Base-by-base conservation (phyloP, 23 tunicate genomes). In the Ciona savignyi region DNA sequence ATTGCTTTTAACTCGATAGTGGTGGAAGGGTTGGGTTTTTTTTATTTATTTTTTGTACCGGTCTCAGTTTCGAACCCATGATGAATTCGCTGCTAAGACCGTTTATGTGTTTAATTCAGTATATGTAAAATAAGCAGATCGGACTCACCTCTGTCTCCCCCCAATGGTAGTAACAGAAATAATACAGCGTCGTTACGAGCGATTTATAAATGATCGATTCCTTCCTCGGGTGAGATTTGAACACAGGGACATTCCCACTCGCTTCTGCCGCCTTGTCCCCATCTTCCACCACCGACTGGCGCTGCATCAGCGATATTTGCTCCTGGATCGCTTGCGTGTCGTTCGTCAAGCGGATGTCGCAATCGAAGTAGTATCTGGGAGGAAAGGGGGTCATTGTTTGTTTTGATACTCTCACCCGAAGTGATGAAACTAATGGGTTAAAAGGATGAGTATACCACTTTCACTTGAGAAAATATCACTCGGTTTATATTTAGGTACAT, bases 151-250 rank as follows among this genome's bases (percentile, higher is more conserved):
- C 95, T 1, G 75, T 74, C 65, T 88, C 96, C 6, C 89, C 96
- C 96, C 89, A 89, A 32, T 89, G 96, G 49, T 89, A 89, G 77
- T 83, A 89, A 60, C 84, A 82, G 72, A 87, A 89, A 60, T 89
- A 89, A 68, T 64, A 89, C 9, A 89, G 70, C 1, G 89, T 89
- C 19, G 71, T 49, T 22, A 83, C 77, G 0, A 83, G 62, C 2
- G 89, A 77, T 83, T 83, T 78, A 68, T 89, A 32, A 0, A 73
- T 34, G 71, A 83, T 65, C 11, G 84, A 32, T 67, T 89, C 89
- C 62, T 80, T 78, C 24, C 87, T 61, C 1, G 96, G 96, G 72
- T 83, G 88, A 2, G 94, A 84, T 72, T 88, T 78, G 69, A 89
- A 89, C 26, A 89, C 76, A 2, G 83, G 62, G 33, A 73, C 74